Conservation (phyloP, 2,797 vertebrate species). For the Micromesistius poutassou region DNA sequence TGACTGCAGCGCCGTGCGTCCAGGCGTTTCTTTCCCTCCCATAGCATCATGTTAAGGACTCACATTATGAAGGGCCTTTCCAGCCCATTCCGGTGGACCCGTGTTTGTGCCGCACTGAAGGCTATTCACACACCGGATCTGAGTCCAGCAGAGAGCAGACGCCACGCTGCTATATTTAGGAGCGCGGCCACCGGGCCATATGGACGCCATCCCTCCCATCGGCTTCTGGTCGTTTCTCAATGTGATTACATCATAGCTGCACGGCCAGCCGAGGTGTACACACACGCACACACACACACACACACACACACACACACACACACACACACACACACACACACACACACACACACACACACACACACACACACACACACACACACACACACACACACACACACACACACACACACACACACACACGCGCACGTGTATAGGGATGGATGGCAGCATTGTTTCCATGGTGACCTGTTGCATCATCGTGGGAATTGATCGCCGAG, state of each 20-base stretch:
- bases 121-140: not conserved
- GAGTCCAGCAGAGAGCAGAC: not conserved
- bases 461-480: slow-evolving; percentile 27
- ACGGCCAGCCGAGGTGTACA: not conserved
- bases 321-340: not conserved
- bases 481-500: not conserved
- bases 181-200: not conserved
- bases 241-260: slow-evolving; percentile 32
- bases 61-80: not conserved
- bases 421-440: not conserved
- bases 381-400: not conserved
- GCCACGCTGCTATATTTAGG: not conserved
- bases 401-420: not conserved
- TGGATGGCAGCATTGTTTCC: slow-evolving; percentile 4
- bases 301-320: not conserved
- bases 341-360: not conserved
- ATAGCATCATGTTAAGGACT: not conserved
- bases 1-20: not conserved
- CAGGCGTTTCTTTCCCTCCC: not conserved
- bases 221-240: slow-evolving; percentile 7
- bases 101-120: not conserved
- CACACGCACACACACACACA: not conserved
- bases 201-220: slow-evolving; percentile 11
- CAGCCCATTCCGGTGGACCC: not conserved
- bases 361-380: not conserved